Percentiles rank a stretch among this genome's conserved stretches.
phyloP scores from a whole-genome alignment of 2,888 invertebrate species.

The Athripsodes cinereus region DNA sequence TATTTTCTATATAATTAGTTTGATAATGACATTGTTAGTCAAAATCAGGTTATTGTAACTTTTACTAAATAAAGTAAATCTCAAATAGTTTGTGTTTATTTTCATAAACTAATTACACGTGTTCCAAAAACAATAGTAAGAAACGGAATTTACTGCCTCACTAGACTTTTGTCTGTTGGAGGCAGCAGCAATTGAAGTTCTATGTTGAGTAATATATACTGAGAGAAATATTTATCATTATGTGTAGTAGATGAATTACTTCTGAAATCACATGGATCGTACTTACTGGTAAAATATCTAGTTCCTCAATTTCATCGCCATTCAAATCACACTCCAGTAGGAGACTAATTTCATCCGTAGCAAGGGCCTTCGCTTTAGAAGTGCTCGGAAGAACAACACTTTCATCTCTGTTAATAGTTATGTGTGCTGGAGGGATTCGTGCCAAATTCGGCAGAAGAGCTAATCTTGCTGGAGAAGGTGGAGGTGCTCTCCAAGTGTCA shows the following conservation, averaged over 20 bases:
- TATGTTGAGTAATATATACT: no score
- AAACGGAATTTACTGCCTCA: no score
- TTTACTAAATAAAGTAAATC: not conserved
- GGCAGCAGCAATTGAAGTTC: not conserved
- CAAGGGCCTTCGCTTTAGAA: conserved; percentile 8
- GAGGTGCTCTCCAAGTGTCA: conserved; percentile 24
- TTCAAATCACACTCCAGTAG: conserved; percentile 23
- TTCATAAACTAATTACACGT: no score
- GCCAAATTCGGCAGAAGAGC: conserved; percentile 20
- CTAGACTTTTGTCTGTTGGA: not conserved
- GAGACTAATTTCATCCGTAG: conserved; percentile 18
- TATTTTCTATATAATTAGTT: no score
- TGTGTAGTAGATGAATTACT: no score
- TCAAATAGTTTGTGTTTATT: no score
- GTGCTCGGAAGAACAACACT: conserved; percentile 13
- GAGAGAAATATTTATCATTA: no score
- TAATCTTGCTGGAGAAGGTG: conserved; percentile 21
- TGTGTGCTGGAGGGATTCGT: conserved; percentile 2
- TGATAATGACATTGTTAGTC: no score
- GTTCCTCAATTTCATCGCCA: conserved; percentile 21
- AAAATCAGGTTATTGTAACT: no score
- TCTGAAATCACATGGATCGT: no score
- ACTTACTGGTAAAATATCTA: conserved; percentile 24
- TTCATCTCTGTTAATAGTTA: not conserved
- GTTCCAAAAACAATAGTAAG: no score